Conservation (phyloP, 2,888 invertebrate genomes). For the Hartigia nigra region DNA sequence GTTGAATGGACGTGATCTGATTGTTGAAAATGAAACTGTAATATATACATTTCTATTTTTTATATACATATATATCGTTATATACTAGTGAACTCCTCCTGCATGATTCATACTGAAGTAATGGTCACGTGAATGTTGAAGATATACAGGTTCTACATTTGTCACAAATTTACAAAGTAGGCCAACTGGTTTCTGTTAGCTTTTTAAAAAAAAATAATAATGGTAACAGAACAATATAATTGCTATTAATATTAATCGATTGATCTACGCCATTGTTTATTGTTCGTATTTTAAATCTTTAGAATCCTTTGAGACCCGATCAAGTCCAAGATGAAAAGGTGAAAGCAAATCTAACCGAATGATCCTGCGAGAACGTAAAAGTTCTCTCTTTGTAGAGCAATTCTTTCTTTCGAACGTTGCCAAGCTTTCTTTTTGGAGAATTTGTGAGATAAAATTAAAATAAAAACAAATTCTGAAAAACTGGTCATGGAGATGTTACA, state of each 20-base stretch:
- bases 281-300: not conserved
- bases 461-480: not conserved
- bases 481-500: not conserved
- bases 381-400: not conserved
- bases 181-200: not conserved
- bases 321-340: conserved; percentile 36
- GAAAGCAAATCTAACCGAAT: conserved; percentile 43
- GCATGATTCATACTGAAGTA: not conserved
- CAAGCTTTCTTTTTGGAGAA: not conserved
- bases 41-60: not conserved
- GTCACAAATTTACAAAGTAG: not conserved
- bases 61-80: no score
- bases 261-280: not conserved
- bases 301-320: not conserved
- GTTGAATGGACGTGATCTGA: not conserved
- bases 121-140: not conserved
- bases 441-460: not conserved
- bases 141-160: not conserved
- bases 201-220: not conserved
- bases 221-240: not conserved
- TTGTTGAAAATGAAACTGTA: not conserved
- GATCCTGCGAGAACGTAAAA: conserved; percentile 12
- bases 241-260: not conserved
- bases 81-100: not conserved
- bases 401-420: not conserved